Conservation (phyloP, 37 sponge, comb jelly and placozoan species). For the Haliclona indistincta region DNA sequence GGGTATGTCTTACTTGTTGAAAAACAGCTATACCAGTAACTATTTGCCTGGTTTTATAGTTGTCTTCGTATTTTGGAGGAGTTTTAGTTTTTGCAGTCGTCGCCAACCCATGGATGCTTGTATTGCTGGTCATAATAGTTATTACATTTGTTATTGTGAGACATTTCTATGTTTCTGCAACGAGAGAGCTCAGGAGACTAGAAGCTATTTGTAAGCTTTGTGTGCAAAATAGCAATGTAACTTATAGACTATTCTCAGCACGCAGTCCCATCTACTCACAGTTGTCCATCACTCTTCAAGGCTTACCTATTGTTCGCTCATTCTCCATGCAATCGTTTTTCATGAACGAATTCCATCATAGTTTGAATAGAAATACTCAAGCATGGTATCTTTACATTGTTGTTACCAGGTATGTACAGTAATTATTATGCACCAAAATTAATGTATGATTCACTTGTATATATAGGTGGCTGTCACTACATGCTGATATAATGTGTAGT, state of each 20-base stretch:
- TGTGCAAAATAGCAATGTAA: too few species aligned
- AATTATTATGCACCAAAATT: not conserved
- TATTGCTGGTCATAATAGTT: constrained; percentile 32
- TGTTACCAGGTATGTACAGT: not conserved
- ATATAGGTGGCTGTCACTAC: not conserved
- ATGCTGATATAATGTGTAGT: not conserved
- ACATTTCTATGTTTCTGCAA: constrained; percentile 54
- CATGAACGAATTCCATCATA: not conserved
- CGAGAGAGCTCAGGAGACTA: constrained; percentile 74
- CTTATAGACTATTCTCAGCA: too few species aligned
- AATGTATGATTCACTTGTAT: not conserved
- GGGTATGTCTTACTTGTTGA: too few species aligned
- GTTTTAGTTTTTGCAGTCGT: constrained; percentile 38
- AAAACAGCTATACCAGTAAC: too few species aligned
- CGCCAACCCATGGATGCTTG: constrained; percentile 54
- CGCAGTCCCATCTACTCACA: constrained; percentile 90
- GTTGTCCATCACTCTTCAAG: constrained; percentile 75
- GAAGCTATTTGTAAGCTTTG: constrained; percentile 77
- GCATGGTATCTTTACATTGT: not conserved
- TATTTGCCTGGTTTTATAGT: too few species aligned
- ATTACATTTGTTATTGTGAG: constrained; percentile 25
- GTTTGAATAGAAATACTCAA: not conserved
- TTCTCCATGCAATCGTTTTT: constrained; percentile 10
- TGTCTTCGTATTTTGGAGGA: too few species aligned
- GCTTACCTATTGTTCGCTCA: constrained; percentile 73